Evolutionary conservation across 1,140 invertebrate genomes (phyloP), one percentile per base, ranked within the genome.

Genomic region (Bursaphelenchus mucronatus): DNA sequence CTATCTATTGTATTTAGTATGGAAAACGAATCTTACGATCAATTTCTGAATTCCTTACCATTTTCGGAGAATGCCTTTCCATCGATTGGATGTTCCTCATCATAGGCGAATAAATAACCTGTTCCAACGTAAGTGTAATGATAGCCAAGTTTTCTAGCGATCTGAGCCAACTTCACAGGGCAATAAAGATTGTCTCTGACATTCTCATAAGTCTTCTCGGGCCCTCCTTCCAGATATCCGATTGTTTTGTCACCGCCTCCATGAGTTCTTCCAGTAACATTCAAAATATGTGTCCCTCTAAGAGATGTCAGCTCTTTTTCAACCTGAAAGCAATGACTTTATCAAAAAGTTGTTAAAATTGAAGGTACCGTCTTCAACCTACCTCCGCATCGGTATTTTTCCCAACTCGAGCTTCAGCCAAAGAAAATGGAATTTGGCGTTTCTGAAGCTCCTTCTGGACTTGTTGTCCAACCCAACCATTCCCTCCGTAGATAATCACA

Each of bases 51-150:
- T 15, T 8, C 43, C 52, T 47, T 59, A 72, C 77, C 78, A 21
- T 69, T 52, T 21, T 80, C 78, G n/a, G 39, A 54, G 63, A 80
- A 80, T 9, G 30, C 57, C 10, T 55, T 43, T 11, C 75, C 79
- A 6, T 79, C 78, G 44, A 80, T 69, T 19, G 69, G 50, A 57
- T 80, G 78, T 11, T 80, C 62, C n/a, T 76, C 61, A 63, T 80
- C 78, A 53, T 81, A 80, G 3, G 78, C 74, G 57, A 80, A 80
- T 30, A 80, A 55, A 61, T 80, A 80, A 13, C 74, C 78, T 39
- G 78, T 80, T 10, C 78, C 78, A 46, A 80, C 62, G 64, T 80
- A 80, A 13, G 74, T 80, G 47, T 69, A 81, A 53, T 80, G 78
- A 17, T 81, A 54, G 0, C 79, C 79, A 1, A 81, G 41, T 66